Evolutionary conservation across 2,888 invertebrate species (phyloP).

Genomic region (Drosophila maculinotata): DNA sequence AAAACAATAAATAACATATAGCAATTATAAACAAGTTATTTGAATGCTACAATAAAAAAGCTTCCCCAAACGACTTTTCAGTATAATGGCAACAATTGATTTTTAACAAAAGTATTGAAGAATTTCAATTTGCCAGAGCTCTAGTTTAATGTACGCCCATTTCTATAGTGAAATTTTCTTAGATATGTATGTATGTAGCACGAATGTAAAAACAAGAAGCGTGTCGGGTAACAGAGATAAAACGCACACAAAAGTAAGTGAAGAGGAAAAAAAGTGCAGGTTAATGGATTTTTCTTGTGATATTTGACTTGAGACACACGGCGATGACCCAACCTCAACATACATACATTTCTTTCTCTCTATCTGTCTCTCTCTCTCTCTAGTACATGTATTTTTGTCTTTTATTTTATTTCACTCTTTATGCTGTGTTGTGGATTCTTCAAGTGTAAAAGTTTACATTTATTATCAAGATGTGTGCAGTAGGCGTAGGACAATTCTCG

Average conservation of each 20-base stretch:
- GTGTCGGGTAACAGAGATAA: constrained; percentile 38
- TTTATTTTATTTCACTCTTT: constrained; percentile 68
- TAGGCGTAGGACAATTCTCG: too few species aligned
- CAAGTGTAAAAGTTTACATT: constrained; percentile 76
- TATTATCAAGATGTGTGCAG: constrained; percentile 60
- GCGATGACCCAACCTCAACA: constrained; percentile 55
- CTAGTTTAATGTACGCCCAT: constrained; percentile 3
- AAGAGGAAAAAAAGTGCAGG: constrained; percentile 61
- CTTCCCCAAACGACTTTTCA: too few species aligned
- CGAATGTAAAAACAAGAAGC: constrained; percentile 25
- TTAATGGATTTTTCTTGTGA: constrained; percentile 81
- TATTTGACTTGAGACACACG: constrained; percentile 64
- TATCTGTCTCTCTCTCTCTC: neutral
- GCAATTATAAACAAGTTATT: neutral
- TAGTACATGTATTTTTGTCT: constrained; percentile 9
- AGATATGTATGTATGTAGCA: constrained; percentile 20
- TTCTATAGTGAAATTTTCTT: constrained; percentile 7
- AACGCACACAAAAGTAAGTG: constrained; percentile 39
- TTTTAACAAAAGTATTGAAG: too few species aligned
- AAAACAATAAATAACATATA: neutral
- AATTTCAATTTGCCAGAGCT: neutral
- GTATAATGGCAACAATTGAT: too few species aligned
- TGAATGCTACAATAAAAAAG: neutral
- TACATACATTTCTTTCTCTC: neutral
- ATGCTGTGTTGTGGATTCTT: constrained; percentile 46